Evolutionary conservation across 2,797 vertebrate genomes (phyloP).

Genomic region (Urosaurus nigricauda): DNA sequence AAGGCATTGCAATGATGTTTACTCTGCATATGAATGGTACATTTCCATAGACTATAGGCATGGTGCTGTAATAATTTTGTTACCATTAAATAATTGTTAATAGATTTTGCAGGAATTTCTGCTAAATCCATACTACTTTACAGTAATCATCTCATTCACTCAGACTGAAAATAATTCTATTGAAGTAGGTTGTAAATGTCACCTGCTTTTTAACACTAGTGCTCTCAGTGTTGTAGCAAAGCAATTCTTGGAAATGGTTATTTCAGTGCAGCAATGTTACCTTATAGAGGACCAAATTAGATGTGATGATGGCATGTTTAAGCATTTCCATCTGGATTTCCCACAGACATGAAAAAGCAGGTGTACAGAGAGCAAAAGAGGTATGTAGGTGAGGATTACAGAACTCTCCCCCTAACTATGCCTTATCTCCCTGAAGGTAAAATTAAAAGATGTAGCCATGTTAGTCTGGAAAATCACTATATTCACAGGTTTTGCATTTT

Average conservation of each 20-base stretch:
- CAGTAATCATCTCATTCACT: not conserved
- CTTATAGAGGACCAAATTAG: not conserved
- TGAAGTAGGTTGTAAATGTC: not conserved
- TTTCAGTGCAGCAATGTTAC: not conserved
- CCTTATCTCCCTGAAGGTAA: too few relatives aligned
- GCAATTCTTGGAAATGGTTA: not conserved
- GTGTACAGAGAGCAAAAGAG: not conserved
- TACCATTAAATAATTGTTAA: not conserved
- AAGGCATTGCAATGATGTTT: not conserved
- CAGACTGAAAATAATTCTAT: not conserved
- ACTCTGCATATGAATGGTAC: not conserved
- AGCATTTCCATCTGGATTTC: not conserved
- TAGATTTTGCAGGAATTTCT: not conserved
- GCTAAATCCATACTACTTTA: not conserved
- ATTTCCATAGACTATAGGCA: not conserved
- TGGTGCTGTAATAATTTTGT: not conserved
- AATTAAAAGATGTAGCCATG: too few relatives aligned
- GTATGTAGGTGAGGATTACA: not conserved
- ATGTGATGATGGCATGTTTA: not conserved
- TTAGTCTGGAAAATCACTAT: too few relatives aligned
- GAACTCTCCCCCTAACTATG: not conserved
- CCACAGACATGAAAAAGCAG: not conserved
- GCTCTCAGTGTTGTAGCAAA: not conserved
- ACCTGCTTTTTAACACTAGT: not conserved
- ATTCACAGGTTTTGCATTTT: too few relatives aligned